phyloP scores from a whole-genome alignment of 2,888 invertebrate species.

The Athalia rosae region DNA sequence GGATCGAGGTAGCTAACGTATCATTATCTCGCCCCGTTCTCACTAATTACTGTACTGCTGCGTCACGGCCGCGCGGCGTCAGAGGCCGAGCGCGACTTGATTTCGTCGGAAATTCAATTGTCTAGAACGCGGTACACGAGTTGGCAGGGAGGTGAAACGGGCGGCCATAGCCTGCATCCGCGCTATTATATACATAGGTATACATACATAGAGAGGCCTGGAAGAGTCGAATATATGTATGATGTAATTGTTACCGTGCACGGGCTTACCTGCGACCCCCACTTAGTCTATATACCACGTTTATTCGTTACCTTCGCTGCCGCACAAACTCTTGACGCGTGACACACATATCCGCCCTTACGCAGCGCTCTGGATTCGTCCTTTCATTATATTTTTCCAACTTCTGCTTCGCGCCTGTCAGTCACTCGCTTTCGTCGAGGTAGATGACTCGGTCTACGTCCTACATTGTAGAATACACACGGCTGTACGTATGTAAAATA shows the following conservation, averaged over 20 bases:
- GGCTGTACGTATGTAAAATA: no score
- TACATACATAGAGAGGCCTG: no score
- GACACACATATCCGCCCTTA: slow-evolving; percentile 39
- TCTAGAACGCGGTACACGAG: background rate
- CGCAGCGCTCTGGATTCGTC: background rate
- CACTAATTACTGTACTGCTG: slow-evolving; percentile 27
- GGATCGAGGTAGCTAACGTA: background rate
- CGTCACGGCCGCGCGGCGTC: slow-evolving; percentile 2
- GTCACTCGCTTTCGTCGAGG: background rate
- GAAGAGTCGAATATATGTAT: background rate
- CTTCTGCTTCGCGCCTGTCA: slow-evolving; percentile 12
- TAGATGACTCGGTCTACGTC: background rate
- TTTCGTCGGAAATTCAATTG: slow-evolving; percentile 43
- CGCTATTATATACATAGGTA: slow-evolving; percentile 9
- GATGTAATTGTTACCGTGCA: slow-evolving; percentile 6
- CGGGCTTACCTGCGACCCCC: slow-evolving; percentile 9
- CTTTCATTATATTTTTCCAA: slow-evolving; percentile 20
- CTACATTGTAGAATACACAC: background rate
- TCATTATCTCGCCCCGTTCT: slow-evolving; percentile 35
- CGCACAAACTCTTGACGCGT: slow-evolving; percentile 24
- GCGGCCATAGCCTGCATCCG: slow-evolving; percentile 14
- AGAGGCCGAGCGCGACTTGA: slow-evolving; percentile 27
- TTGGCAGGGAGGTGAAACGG: background rate
- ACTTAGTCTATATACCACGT: background rate
- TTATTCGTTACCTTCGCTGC: background rate